Conservation (phyloP, 2,113 vertebrate genomes). For the Rhea americana region DNA sequence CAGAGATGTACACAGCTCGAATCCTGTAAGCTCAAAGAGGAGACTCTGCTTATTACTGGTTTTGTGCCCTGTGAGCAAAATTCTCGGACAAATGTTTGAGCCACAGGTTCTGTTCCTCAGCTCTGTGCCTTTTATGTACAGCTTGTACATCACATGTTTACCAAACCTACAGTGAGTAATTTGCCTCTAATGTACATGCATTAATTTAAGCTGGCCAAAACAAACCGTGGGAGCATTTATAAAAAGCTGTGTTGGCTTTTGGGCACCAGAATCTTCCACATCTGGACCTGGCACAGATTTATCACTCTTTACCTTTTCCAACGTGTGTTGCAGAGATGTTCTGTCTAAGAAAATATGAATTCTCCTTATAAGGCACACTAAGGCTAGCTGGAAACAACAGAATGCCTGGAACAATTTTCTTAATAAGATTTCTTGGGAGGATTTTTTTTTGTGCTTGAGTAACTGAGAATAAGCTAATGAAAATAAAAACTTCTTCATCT, state of each 20-base stretch:
- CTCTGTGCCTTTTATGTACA: neutral
- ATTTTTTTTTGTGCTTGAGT: neutral
- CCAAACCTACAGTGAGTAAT: neutral
- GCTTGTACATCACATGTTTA: neutral
- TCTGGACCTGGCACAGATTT: constrained; percentile 8
- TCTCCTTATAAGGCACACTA: neutral
- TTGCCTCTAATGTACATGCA: neutral
- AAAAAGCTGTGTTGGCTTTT: neutral
- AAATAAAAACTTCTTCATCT: neutral
- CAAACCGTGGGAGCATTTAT: neutral
- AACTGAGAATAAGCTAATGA: neutral
- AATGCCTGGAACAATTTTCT: neutral
- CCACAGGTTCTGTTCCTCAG: neutral
- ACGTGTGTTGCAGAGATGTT: neutral
- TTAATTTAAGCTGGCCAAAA: neutral
- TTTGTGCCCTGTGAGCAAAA: neutral
- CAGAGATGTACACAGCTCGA: neutral
- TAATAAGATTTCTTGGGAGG: neutral
- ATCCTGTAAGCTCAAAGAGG: neutral
- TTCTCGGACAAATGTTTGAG: neutral
- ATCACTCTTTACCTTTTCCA: constrained; percentile 17
- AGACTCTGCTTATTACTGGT: neutral
- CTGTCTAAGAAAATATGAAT: neutral
- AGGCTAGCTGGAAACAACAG: constrained; percentile 5
- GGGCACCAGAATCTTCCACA: neutral